Base-by-base conservation (phyloP, 2,113 vertebrate genomes). In the Phainopepla nitens region DNA sequence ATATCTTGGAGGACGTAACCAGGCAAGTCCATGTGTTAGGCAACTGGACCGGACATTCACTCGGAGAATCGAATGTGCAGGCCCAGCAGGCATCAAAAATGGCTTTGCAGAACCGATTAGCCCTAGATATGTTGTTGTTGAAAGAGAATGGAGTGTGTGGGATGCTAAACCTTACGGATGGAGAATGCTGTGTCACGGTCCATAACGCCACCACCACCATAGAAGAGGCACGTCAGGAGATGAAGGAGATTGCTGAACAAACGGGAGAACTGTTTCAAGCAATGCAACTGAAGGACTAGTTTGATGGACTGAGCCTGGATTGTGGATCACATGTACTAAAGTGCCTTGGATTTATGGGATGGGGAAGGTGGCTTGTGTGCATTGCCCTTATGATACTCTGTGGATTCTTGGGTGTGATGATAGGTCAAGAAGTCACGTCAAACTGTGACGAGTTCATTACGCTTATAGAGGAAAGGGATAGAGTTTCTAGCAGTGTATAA, bases 121-220 rank as follows among this genome's bases (percentile, higher is more conserved):
- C 80, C 19, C 29, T 71, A 21, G 88, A 90, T n/a, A 25, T 4
- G 36, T 28, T 71, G 57, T 51, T 84, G 65, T 22, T 90, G 72
- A 90, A 64, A 51, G 80, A 90, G 57, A 70, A 44, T 13, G 88
- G 88, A 50, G 88, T 90, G 45, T 90, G 88, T 21, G 88, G 88
- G 44, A 84, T 90, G 88, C 65, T 90, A 51, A 90, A 90, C 50
- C 72, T 64, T 10, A 78, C 16, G 4, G 80, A 51, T 44, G 72
- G 80, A 71, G 88, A 90, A 84, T 90, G 88, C 65, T 90, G 88
- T 39, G 51, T 90, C 72, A 84, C 88, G 51, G 81, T 90, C 51
- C 72, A 71, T 44, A 84, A 84, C 0, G 80, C 80, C 16, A 56
- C 72, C 57, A 90, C 88, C 65, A 78, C 80, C 57, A 84, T 90